These are phyloP conservation scores for Antennarius maculatus DNA, from an alignment of 2,797 vertebrate species.

Conservation along the genomic window DNA sequence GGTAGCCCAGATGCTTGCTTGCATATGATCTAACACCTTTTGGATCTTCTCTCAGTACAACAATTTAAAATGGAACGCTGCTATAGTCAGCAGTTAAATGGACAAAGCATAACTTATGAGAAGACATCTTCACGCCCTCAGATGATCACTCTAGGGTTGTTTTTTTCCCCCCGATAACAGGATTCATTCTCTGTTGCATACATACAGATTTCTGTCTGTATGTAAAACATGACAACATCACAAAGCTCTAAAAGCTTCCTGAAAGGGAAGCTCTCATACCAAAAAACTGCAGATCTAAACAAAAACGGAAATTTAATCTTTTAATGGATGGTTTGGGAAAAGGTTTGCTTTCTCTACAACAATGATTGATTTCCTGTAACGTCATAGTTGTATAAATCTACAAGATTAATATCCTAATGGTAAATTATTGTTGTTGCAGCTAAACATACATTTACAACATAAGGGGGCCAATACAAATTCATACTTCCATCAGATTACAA, in stretches of 20 bases:
- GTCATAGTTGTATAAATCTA: constrained; percentile 29
- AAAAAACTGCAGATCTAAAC: constrained; percentile 2
- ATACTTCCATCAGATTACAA: constrained; percentile 26
- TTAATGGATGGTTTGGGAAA: constrained; percentile 44
- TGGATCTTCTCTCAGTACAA: neutral
- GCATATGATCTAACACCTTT: neutral
- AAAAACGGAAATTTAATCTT: constrained; percentile 34
- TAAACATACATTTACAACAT: constrained; percentile 37
- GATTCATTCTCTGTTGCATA: constrained; percentile 14
- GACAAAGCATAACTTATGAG: neutral
- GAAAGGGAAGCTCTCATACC: constrained; percentile 8
- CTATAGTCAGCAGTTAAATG: neutral
- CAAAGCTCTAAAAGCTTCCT: constrained; percentile 5
- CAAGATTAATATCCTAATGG: constrained; percentile 53
- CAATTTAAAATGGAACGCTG: neutral
- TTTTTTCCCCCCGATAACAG: neutral
- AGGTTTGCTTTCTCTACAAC: constrained; percentile 33
- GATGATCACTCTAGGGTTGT: neutral
- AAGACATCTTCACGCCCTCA: neutral
- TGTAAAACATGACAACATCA: neutral
- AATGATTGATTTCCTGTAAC: constrained; percentile 29
- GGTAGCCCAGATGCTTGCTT: neutral
- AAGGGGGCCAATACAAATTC: constrained; percentile 3
- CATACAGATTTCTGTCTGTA: neutral
- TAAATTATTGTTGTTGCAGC: constrained; percentile 27